These are phyloP conservation scores for Serilophus lunatus DNA, from an alignment of 2,113 vertebrate genomes.

Conservation along the genomic window DNA sequence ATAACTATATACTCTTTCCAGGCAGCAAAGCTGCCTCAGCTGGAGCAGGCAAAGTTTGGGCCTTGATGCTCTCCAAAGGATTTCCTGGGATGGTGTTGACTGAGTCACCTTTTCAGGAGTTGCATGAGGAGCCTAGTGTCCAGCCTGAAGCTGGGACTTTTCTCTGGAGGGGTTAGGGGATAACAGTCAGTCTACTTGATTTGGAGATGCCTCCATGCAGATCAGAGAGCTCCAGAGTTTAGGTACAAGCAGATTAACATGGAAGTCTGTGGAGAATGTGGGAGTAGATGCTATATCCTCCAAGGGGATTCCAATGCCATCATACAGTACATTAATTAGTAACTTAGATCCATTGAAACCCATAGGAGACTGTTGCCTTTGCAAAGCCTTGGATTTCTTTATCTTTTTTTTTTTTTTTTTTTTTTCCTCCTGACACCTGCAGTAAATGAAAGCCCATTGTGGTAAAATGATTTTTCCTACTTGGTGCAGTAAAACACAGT, in stretches of 20 bases:
- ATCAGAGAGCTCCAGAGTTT: not conserved
- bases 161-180: not conserved
- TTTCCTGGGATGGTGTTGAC: not conserved
- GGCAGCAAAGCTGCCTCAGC: not conserved
- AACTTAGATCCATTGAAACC: not conserved
- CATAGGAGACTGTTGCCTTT: not conserved
- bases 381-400: not conserved
- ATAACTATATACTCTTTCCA: not conserved
- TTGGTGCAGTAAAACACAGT: not conserved
- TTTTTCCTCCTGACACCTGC: fast-evolving
- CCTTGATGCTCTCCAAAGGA: not conserved
- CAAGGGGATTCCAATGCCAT: not conserved
- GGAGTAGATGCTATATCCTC: not conserved
- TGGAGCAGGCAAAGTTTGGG: not conserved
- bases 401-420: too few relatives aligned
- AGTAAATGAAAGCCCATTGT: not conserved
- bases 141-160: not conserved
- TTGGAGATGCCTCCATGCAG: not conserved
- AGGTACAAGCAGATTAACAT: not conserved
- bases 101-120: fast-evolving
- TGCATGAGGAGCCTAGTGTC: not conserved
- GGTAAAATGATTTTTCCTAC: not conserved
- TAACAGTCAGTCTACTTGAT: not conserved
- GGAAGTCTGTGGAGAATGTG: not conserved
- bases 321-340: not conserved